Evolutionary conservation across 2,113 vertebrate genomes (phyloP), one percentile per base, ranked within the genome.

Genomic region (Neolamprologus fasciatus): DNA sequence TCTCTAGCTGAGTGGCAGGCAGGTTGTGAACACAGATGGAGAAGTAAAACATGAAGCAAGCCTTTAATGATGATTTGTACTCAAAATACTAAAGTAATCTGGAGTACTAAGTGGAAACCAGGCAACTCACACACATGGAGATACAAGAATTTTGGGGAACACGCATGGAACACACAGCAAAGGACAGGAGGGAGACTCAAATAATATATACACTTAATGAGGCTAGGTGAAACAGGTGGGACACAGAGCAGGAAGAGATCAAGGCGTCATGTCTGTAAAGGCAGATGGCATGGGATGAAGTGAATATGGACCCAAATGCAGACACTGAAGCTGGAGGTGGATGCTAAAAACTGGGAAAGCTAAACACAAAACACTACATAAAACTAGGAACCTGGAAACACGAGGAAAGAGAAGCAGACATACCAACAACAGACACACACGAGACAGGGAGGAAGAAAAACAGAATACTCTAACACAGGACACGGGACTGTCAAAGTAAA

Each of bases 391-490:
- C 31, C 17, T 63, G 31, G 31, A 63, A 63, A 66, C 61, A n/a
- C 3, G 2, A 12, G 17, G 31, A 8, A 66, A 66, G 31, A n/a
- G 61, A 66, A 66, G 31, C 31, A 37, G 17, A 66, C 10, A 35
- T 37, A 66, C 10, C 61, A 66, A 66, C 31, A 66, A 66, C 17
- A 66, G 61, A 66, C 61, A 66, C 61, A 66, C 61, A 66, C 6
- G 9, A n/a, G 61, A 66, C 61, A n/a, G 61, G 61, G 17, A 66
- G 61, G 61, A 66, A 66, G 61, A 12, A 66, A 63, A 66, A 66
- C 31, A 12, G 61, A 66, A 66, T 37, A 37, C 4, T 35, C 31
- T 35, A 63, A 33, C 2, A 63, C 6, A 63, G 58, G 58, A 35
- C 31, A 63, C 3, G 3, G 17, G 31, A 63, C 58, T 63, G 9